These are phyloP conservation scores for Eupelmus urozonus DNA, from an alignment of 2,888 invertebrate genomes.

Conservation along the genomic window DNA sequence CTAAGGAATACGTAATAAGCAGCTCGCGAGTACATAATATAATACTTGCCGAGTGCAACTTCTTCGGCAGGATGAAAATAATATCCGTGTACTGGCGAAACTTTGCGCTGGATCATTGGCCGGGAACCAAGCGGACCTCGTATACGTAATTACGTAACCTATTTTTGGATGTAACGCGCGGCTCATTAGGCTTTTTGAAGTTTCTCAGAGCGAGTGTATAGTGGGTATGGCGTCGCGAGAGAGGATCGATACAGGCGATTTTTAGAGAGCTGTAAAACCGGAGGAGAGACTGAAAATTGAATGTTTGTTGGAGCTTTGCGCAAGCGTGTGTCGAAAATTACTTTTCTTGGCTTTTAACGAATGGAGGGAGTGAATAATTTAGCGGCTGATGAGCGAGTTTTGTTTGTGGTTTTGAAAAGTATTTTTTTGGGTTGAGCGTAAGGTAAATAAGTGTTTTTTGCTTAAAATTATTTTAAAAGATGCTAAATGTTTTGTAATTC, in stretches of 20 bases:
- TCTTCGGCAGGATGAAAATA: too few species aligned
- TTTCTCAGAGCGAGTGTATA: neutral
- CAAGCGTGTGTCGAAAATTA: too few species aligned
- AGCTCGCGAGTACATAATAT: neutral
- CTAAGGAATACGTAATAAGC: neutral
- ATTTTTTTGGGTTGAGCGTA: too few species aligned
- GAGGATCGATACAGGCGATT: neutral
- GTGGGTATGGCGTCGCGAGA: neutral
- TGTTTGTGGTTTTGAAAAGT: too few species aligned
- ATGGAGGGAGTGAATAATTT: too few species aligned
- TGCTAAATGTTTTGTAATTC: too few species aligned
- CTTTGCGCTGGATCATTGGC: conserved; percentile 25
- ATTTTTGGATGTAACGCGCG: conserved; percentile 28
- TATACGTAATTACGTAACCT: neutral
- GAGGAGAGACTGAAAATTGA: neutral
- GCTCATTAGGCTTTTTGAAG: conserved; percentile 34
- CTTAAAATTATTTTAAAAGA: too few species aligned
- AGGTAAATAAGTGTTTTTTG: too few species aligned
- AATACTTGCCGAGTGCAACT: conserved; percentile 2
- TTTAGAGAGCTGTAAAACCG: neutral
- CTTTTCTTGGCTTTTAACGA: too few species aligned
- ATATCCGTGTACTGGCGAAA: too few species aligned
- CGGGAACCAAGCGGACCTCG: conserved; percentile 14
- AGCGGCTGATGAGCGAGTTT: too few species aligned
- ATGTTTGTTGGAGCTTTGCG: too few species aligned